Conservation (phyloP, 1,140 invertebrate genomes). For the Ostrea edulis region DNA sequence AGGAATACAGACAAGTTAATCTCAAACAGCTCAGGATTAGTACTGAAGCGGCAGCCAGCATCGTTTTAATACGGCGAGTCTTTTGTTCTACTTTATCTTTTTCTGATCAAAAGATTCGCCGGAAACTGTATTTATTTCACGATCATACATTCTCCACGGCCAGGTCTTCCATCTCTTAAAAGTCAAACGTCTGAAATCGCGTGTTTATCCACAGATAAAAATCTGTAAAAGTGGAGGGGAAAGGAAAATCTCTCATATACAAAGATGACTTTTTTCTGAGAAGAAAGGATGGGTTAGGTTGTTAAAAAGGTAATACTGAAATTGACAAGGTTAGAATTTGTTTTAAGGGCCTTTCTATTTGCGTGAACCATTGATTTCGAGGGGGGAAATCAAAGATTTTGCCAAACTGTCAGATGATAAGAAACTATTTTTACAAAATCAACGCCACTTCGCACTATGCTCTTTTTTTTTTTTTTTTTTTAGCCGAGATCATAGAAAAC, state of each 20-base stretch:
- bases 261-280: not conserved
- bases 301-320: not conserved
- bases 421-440: constrained; percentile 22
- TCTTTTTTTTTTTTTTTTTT: not conserved
- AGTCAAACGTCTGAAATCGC: constrained; percentile 23
- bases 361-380: not conserved
- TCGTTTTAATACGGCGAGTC: constrained; percentile 22
- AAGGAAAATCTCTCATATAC: not conserved
- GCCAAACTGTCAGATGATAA: constrained; percentile 31
- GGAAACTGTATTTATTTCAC: constrained; percentile 29
- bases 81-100: constrained; percentile 31
- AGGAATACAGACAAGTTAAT: constrained; percentile 23
- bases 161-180: not conserved
- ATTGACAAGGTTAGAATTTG: not conserved
- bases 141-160: not conserved
- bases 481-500: not conserved
- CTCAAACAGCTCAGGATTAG: constrained; percentile 1
- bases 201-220: constrained; percentile 4
- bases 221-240: not conserved
- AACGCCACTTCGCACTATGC: not conserved
- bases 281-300: not conserved
- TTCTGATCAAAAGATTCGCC: constrained; percentile 31
- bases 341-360: not conserved
- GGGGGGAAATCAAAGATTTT: constrained; percentile 25
- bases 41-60: constrained; percentile 9